Conservation (phyloP, 2,113 vertebrate genomes). For the Mesembrinibis cayennensis region DNA sequence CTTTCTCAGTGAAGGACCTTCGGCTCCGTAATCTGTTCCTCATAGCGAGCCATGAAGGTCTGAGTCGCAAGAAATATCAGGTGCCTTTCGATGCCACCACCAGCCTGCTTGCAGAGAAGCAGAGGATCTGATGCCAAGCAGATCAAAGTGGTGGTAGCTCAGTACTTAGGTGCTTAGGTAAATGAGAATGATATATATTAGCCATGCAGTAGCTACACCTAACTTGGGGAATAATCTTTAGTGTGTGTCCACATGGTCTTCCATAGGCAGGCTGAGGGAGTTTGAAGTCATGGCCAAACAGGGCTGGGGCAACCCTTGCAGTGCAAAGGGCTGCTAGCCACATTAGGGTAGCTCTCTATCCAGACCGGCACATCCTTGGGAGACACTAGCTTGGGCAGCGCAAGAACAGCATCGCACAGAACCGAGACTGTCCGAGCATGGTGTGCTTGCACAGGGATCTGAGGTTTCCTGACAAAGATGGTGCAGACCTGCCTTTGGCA, state of each 20-base stretch:
- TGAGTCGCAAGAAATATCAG: neutral
- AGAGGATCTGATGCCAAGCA: neutral
- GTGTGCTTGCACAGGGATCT: rapidly evolving
- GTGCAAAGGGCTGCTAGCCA: neutral
- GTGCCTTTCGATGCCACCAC: neutral
- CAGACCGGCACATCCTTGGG: neutral
- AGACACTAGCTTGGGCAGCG: rapidly evolving
- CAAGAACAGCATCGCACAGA: neutral
- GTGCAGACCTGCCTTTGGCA: neutral
- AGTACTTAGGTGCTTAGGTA: neutral
- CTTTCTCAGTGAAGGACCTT: neutral
- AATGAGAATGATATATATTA: neutral
- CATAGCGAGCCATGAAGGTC: neutral
- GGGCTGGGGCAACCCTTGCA: neutral
- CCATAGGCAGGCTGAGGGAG: neutral
- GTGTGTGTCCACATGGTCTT: rapidly evolving
- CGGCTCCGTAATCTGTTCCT: neutral
- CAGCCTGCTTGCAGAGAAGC: neutral
- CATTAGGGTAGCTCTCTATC: neutral
- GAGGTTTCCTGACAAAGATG: neutral
- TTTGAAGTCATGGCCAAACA: neutral
- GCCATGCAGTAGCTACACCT: neutral
- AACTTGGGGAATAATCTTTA: neutral
- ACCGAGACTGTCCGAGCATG: rapidly evolving
- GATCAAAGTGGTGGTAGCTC: neutral